phyloP scores from a whole-genome alignment of 2,797 vertebrate genomes.

The Cirrhinus mrigala region DNA sequence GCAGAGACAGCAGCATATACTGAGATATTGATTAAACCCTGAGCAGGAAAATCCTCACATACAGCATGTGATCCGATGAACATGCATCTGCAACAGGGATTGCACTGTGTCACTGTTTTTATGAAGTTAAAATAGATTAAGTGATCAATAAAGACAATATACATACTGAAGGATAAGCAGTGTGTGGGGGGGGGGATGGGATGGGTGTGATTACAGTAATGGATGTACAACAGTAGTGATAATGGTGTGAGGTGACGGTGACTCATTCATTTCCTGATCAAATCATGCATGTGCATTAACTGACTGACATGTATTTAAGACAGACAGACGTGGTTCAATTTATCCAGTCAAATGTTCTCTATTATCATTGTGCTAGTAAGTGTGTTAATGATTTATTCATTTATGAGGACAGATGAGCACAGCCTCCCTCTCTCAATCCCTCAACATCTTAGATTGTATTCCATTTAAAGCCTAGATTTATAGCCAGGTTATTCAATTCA shows the following conservation, averaged over 20 bases:
- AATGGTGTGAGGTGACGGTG: neutral
- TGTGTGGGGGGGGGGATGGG: neutral
- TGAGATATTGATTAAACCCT: conserved; percentile 71
- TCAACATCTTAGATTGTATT: neutral
- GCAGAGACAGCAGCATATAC: conserved; percentile 65
- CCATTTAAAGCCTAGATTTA: neutral
- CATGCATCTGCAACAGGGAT: neutral
- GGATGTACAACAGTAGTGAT: neutral
- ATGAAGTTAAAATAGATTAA: conserved; percentile 4
- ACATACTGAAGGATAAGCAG: neutral
- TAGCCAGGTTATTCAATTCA: neutral
- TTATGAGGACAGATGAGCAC: neutral
- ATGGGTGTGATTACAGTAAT: conserved; percentile 14
- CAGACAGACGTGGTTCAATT: neutral
- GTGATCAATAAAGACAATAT: conserved; percentile 13
- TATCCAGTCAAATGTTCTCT: neutral
- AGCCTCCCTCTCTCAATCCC: neutral
- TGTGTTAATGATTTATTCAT: neutral
- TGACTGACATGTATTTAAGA: neutral
- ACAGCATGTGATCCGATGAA: neutral
- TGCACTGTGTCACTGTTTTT: neutral
- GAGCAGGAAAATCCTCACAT: conserved; percentile 1
- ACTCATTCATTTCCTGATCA: neutral
- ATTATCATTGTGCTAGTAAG: neutral
- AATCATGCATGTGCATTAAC: neutral